Conservation (phyloP, 2,113 vertebrate genomes). For the Ciconia maguari region DNA sequence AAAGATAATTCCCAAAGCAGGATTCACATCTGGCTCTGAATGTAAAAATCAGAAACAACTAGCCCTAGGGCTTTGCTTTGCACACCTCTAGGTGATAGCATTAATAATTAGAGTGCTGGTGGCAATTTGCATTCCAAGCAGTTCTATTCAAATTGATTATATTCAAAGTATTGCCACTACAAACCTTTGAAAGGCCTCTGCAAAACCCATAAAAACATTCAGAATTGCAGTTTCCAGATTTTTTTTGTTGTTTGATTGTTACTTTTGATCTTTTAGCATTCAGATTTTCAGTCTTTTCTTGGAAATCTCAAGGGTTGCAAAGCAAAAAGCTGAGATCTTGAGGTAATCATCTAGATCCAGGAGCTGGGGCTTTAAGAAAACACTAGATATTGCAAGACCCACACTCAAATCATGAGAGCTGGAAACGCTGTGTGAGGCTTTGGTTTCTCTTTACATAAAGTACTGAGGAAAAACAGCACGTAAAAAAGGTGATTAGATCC, state of each 20-base stretch:
- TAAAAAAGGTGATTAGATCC: constrained; percentile 24
- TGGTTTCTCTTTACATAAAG: constrained; percentile 17
- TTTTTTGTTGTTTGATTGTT: background rate
- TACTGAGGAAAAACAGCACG: background rate
- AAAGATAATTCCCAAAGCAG: background rate
- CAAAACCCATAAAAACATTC: background rate
- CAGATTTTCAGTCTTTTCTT: background rate
- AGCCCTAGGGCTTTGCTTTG: background rate
- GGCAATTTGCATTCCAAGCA: background rate
- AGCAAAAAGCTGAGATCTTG: background rate
- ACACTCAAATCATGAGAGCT: background rate
- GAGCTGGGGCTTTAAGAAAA: constrained; percentile 25
- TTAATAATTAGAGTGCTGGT: background rate
- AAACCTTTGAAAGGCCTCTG: background rate
- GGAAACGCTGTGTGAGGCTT: background rate
- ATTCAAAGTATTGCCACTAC: background rate
- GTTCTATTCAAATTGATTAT: background rate
- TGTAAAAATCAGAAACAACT: background rate
- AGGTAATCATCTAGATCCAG: background rate
- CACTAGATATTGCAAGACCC: background rate
- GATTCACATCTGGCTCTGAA: background rate
- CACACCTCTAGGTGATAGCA: background rate
- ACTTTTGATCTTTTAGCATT: background rate
- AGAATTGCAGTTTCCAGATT: background rate
- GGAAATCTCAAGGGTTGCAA: background rate